A percentile compares a stretch with the other conserved stretches of the same genome.
These are phyloP conservation scores for Stenodema calcarata DNA, from an alignment of 2,888 invertebrate species.

Conservation along the genomic window DNA sequence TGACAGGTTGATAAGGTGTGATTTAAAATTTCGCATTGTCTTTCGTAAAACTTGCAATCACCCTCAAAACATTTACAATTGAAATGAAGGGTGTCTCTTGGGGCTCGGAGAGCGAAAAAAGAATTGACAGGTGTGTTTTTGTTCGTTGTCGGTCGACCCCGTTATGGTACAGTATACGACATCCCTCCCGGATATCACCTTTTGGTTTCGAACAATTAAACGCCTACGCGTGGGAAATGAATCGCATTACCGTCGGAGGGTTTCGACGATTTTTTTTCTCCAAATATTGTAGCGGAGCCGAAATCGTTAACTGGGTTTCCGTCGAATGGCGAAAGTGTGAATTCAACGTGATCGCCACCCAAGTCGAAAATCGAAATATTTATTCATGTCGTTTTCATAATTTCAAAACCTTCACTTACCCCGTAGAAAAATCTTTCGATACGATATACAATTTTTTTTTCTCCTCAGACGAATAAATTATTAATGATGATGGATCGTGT, in stretches of 20 bases:
- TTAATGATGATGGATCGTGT: background rate
- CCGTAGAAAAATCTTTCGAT: background rate
- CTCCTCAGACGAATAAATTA: background rate
- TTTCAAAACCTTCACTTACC: background rate
- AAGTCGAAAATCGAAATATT: background rate
- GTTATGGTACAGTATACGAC: background rate
- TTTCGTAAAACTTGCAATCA: background rate
- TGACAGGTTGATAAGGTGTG: background rate
- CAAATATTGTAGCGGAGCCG: background rate
- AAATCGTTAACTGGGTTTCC: background rate
- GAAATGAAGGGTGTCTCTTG: background rate
- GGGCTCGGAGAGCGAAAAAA: background rate
- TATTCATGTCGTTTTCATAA: background rate
- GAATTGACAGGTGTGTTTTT: background rate
- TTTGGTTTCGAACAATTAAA: background rate
- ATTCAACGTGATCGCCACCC: background rate
- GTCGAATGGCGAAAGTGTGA: background rate
- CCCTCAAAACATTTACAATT: background rate
- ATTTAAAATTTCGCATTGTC: background rate
- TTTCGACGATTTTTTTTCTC: background rate
- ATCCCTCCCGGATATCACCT: background rate
- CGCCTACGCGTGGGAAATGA: background rate
- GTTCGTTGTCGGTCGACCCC: background rate
- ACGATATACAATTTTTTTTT: background rate
- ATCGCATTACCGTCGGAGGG: background rate